These are phyloP conservation scores for Drosophila meridionalis DNA, from an alignment of 2,888 invertebrate species.

Conservation along the genomic window DNA sequence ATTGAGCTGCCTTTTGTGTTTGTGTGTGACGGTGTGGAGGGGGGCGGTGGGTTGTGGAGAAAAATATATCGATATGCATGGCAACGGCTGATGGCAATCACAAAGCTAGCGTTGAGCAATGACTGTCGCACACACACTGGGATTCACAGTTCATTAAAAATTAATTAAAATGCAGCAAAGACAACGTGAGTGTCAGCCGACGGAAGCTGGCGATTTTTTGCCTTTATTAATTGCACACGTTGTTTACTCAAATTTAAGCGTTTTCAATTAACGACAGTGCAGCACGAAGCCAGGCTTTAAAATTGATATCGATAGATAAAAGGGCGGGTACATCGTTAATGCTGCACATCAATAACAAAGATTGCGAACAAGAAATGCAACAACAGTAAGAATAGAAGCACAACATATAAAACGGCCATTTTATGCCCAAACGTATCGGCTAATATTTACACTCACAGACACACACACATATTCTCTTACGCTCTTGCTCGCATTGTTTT, in stretches of 20 bases:
- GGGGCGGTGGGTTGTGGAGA: neutral
- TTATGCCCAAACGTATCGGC: constrained; percentile 46
- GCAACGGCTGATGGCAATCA: constrained; percentile 33
- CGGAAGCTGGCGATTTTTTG: constrained; percentile 12
- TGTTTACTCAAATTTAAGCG: constrained; percentile 9
- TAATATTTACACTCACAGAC: constrained; percentile 37
- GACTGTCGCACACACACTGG: constrained; percentile 13
- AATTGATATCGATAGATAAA: neutral
- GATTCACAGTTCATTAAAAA: constrained; percentile 71
- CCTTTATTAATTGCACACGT: constrained; percentile 36
- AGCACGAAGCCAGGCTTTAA: constrained; percentile 4
- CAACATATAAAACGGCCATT: constrained; percentile 31
- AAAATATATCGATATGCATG: constrained; percentile 51
- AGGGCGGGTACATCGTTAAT: neutral
- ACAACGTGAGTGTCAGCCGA: constrained; percentile 21
- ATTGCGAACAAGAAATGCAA: neutral
- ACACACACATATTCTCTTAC: neutral
- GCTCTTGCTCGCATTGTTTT: constrained; percentile 38
- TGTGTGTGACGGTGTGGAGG: neutral
- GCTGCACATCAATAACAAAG: constrained; percentile 6
- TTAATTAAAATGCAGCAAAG: constrained; percentile 73
- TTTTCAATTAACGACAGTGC: constrained; percentile 9
- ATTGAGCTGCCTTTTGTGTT: constrained; percentile 46
- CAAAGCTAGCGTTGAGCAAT: constrained; percentile 30
- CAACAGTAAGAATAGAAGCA: constrained; percentile 2